Base-by-base conservation (phyloP, 2,113 vertebrate species). In the Clupea harengus region DNA sequence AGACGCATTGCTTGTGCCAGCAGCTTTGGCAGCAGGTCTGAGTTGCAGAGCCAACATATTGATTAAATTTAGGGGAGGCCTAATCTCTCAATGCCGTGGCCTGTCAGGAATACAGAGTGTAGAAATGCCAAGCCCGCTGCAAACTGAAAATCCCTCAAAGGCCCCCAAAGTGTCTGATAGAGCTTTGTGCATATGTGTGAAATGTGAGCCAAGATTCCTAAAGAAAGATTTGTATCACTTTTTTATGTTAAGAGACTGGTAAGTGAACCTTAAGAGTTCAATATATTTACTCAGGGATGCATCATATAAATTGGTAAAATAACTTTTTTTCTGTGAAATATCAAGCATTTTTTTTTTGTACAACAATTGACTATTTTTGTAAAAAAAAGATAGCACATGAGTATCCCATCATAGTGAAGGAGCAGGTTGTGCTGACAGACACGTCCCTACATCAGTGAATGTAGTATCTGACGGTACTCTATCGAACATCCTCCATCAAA, bases 21-120 rank as follows among this genome's bases (percentile, higher is more conserved):
- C 94, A 90, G 89, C 83, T 93, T 87, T 96, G 95, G 94, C 95
- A 94, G 93, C 89, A 86, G 84, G 92, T 92, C 91, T 92, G 92
- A 89, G 89, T 90, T 91, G 89, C 91, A 86, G 92, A 90, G 93
- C 93, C 90, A 89, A 89, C 88, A 88, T 95, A 95, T 96, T 89
- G 94, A 96, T 96, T 93, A 90, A 89, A 92, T 93, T 92, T 90
- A 91, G 89, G 91, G 86, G 85, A 89, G 90, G 89, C 89, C 92
- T 92, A 94, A 94, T 96, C 95, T 91, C 92, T 96, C 94, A 95
- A 92, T 94, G 93, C 94, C 94, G 95, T 88, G 88, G 89, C 91
- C 92, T 94, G 93, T 95, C 94, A 90, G 92, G 93, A 91, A 91
- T 90, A 91, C 89, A 90, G 91, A 92, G 90, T 93, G 94, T 91